Conservation (phyloP, 2,113 vertebrate species). For the Reinhardtius hippoglossoides region DNA sequence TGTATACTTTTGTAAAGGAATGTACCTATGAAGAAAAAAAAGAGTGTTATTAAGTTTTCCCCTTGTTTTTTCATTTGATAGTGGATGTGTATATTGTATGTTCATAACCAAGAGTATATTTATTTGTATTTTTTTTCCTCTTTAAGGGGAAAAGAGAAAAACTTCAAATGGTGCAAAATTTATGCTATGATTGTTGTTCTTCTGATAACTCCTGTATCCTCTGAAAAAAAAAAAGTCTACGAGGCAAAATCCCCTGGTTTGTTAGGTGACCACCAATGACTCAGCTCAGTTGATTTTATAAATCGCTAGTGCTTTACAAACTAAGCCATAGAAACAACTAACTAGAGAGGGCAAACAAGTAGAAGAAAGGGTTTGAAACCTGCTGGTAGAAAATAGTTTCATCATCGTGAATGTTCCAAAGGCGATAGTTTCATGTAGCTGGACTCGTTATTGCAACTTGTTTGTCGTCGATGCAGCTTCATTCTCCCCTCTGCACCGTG, state of each 20-base stretch:
- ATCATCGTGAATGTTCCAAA: constrained; percentile 56
- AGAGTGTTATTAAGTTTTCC: constrained; percentile 72
- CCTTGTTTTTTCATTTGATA: constrained; percentile 66
- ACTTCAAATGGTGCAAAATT: constrained; percentile 80
- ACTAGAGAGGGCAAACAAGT: constrained; percentile 33
- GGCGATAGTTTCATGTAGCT: constrained; percentile 57
- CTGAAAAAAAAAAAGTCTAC: constrained; percentile 42
- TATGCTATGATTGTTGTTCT: constrained; percentile 75
- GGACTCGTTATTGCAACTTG: constrained; percentile 35
- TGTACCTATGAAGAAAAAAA: constrained; percentile 75
- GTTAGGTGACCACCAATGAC: constrained; percentile 42
- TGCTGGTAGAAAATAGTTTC: constrained; percentile 34
- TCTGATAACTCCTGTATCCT: constrained; percentile 61
- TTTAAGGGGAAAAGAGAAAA: constrained; percentile 41
- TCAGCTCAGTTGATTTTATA: constrained; percentile 64
- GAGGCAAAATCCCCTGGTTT: constrained; percentile 58
- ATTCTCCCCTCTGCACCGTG: constrained; percentile 16
- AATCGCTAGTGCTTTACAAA: constrained; percentile 76
- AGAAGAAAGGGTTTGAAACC: constrained; percentile 26
- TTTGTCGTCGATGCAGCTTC: constrained; percentile 37
- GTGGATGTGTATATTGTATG: constrained; percentile 77
- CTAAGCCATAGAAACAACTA: constrained; percentile 80
- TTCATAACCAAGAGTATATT: constrained; percentile 80
- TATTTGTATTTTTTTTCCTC: constrained; percentile 72
- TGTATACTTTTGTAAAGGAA: constrained; percentile 85